phyloP scores from a whole-genome alignment of 1,140 invertebrate species.

The Parapsyche elsis region DNA sequence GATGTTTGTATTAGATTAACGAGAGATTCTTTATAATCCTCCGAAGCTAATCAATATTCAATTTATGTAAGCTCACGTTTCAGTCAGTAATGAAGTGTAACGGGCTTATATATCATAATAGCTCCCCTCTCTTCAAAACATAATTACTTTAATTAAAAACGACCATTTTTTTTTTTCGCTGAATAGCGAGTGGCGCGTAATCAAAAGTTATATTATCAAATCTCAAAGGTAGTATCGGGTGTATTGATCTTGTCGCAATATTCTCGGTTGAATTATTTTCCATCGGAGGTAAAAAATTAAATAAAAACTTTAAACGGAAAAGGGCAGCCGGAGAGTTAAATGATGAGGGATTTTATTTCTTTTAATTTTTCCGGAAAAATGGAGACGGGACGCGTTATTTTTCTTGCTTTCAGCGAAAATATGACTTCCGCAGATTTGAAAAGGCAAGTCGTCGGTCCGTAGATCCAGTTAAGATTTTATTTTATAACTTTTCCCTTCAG shows the following conservation, averaged over 20 bases:
- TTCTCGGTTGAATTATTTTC: too few relatives aligned
- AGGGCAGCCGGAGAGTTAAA: constrained; percentile 39
- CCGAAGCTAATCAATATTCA: too few relatives aligned
- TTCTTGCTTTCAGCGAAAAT: constrained; percentile 24
- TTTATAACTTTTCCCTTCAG: constrained; percentile 12
- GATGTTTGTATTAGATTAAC: too few relatives aligned
- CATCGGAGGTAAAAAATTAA: not conserved
- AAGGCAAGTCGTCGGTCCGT: not conserved
- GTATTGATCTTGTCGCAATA: not conserved
- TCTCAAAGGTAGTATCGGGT: not conserved
- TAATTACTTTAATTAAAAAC: too few relatives aligned
- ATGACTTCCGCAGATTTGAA: constrained; percentile 17
- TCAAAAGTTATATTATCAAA: too few relatives aligned
- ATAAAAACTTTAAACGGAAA: constrained; percentile 4
- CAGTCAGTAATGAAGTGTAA: too few relatives aligned
- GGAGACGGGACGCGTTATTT: not conserved
- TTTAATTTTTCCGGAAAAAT: constrained; percentile 45
- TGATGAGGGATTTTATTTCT: constrained; percentile 47
- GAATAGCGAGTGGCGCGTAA: too few relatives aligned
- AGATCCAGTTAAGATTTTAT: constrained; percentile 16
- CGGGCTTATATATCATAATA: too few relatives aligned
- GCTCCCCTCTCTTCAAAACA: too few relatives aligned
- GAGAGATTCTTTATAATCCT: too few relatives aligned
- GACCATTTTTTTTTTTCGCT: too few relatives aligned
- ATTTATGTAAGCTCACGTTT: too few relatives aligned